phyloP scores from a whole-genome alignment of 2,113 vertebrate species.

The Heterochromis multidens region DNA sequence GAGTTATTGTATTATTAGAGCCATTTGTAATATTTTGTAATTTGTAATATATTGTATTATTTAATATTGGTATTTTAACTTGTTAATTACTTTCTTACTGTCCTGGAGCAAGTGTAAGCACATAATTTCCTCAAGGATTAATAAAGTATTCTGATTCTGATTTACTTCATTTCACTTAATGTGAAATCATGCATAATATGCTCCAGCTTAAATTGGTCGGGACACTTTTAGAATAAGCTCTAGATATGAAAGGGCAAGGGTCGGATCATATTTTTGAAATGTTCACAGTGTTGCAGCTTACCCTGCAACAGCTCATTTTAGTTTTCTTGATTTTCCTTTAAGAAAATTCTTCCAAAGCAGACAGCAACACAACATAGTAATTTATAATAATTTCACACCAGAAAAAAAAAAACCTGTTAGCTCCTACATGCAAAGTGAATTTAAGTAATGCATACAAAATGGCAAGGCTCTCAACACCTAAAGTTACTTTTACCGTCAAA shows the following conservation, averaged over 20 bases:
- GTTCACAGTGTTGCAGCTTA: neutral
- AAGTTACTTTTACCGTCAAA: neutral
- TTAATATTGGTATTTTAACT: no score
- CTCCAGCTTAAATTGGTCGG: neutral
- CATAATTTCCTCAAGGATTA: no score
- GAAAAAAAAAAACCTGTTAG: neutral
- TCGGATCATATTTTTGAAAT: neutral
- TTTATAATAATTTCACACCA: neutral
- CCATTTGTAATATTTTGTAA: no score
- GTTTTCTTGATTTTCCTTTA: neutral
- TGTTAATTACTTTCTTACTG: no score
- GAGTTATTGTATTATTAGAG: no score
- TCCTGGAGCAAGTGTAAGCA: no score
- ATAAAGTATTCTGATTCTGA: no score
- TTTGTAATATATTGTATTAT: no score
- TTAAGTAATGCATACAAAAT: neutral
- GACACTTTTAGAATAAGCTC: neutral
- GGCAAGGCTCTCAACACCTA: neutral
- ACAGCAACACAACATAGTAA: neutral
- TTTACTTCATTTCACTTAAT: neutral
- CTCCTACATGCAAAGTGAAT: neutral
- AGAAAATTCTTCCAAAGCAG: neutral
- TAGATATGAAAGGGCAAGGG: neutral
- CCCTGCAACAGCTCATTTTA: neutral
- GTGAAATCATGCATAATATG: neutral